Evolutionary conservation across 1,140 invertebrate genomes (phyloP).

Genomic region (Reticulitermes speratus): DNA sequence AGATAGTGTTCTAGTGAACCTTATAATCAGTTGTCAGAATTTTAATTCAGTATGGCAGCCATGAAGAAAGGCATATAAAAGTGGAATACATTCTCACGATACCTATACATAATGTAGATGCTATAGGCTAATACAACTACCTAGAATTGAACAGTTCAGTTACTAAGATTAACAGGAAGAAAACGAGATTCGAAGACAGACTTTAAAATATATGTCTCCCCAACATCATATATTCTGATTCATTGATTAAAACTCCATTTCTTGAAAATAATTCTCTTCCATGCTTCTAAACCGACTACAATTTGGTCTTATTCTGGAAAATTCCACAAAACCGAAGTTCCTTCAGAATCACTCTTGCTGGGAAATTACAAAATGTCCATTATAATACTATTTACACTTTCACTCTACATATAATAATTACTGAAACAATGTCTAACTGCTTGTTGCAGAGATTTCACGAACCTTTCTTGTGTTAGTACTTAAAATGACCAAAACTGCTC

Average conservation of each 20-base stretch:
- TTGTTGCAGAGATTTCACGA: background rate
- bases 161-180: background rate
- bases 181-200: background rate
- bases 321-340: background rate
- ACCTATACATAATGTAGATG: background rate
- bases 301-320: background rate
- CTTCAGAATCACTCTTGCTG: background rate
- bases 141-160: background rate
- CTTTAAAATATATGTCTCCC: slow-evolving; percentile 9
- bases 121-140: background rate
- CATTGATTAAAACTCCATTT: background rate
- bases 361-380: background rate
- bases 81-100: background rate
- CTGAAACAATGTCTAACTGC: background rate
- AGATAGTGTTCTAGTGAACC: too few species aligned
- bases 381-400: background rate
- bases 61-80: slow-evolving; percentile 3
- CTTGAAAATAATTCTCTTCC: background rate
- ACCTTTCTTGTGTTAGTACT: background rate
- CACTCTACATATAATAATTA: background rate
- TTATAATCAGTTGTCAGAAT: background rate
- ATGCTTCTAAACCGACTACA: background rate
- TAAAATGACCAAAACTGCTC: background rate
- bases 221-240: background rate
- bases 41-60: background rate